These are phyloP conservation scores for Callipepla californica DNA, from an alignment of 2,113 vertebrate species.

Conservation along the genomic window DNA sequence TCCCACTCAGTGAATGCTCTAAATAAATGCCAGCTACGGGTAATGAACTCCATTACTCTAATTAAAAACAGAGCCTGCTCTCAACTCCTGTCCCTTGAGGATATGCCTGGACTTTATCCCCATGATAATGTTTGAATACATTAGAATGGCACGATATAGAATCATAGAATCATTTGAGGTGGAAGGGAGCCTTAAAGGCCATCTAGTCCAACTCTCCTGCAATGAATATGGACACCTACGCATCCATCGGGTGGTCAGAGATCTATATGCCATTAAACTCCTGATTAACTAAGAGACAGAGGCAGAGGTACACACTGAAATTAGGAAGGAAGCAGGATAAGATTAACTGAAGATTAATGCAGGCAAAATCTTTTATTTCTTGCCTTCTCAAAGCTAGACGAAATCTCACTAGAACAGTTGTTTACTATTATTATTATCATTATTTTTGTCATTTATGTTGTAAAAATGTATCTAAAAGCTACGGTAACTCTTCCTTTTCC, in stretches of 20 bases:
- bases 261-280: neutral
- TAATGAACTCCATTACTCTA: conserved; percentile 17
- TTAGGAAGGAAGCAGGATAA: neutral
- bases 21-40: neutral
- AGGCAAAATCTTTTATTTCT: neutral
- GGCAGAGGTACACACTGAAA: neutral
- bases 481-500: neutral
- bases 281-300: neutral
- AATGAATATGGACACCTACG: too few species aligned
- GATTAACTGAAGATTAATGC: neutral
- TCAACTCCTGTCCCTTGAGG: neutral
- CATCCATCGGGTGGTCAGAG: too few species aligned
- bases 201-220: too few species aligned
- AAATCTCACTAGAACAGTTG: neutral
- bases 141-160: neutral
- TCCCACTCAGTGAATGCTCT: neutral
- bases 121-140: neutral
- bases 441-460: neutral
- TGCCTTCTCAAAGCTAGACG: neutral
- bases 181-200: too few species aligned
- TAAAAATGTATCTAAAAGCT: neutral
- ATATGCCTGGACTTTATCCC: conserved; percentile 8
- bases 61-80: conserved; percentile 16
- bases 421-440: neutral
- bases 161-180: too few species aligned